Conservation (phyloP, 2,888 invertebrate genomes). For the Zonitis immaculata region DNA sequence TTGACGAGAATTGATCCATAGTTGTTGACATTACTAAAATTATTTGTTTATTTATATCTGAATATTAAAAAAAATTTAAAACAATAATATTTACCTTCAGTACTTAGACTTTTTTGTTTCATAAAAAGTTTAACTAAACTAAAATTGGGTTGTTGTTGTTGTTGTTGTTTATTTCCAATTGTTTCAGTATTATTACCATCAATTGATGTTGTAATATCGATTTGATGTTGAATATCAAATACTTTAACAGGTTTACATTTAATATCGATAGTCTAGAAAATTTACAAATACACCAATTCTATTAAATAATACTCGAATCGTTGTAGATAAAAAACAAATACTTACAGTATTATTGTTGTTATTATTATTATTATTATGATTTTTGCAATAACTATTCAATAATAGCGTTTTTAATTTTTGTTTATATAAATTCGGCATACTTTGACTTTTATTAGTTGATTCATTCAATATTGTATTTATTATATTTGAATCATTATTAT, state of each 20-base stretch:
- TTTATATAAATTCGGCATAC: slow-evolving; percentile 69
- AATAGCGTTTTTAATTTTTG: slow-evolving; percentile 46
- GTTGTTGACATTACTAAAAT: slow-evolving; percentile 53
- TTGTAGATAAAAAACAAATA: slow-evolving; percentile 23
- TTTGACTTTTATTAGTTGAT: slow-evolving; percentile 65
- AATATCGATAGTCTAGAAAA: slow-evolving; percentile 36
- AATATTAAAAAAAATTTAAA: neutral
- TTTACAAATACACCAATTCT: no score
- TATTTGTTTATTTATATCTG: neutral
- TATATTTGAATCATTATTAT: slow-evolving; percentile 53
- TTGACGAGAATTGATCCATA: slow-evolving; percentile 71
- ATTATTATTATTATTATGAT: no score
- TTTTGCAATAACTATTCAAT: slow-evolving; percentile 54
- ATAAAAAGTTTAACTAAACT: slow-evolving; percentile 84
- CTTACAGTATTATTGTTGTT: slow-evolving; percentile 62
- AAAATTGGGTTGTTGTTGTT: slow-evolving; percentile 59
- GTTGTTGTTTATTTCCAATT: slow-evolving; percentile 31
- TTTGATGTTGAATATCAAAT: slow-evolving; percentile 48
- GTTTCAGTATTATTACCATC: slow-evolving; percentile 41
- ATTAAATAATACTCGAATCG: no score
- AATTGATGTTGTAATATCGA: no score
- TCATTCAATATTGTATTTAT: slow-evolving; percentile 56
- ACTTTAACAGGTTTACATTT: slow-evolving; percentile 45
- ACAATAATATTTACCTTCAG: slow-evolving; percentile 53
- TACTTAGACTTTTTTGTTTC: slow-evolving; percentile 82